Conservation (phyloP, 1,140 invertebrate species). For the Brachionus paranguensis region DNA sequence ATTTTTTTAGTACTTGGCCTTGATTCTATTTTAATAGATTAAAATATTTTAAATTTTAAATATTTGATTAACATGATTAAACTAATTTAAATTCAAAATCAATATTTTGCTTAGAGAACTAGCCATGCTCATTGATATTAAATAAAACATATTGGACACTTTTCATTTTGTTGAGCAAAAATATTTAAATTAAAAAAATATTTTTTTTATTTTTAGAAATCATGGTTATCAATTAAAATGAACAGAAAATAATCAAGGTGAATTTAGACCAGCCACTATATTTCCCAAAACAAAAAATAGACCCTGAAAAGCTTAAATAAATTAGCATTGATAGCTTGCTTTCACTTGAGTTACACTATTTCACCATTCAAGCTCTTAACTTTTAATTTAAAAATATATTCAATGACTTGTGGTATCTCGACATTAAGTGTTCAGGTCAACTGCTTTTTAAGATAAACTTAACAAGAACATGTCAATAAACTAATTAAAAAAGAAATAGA, state of each 20-base stretch:
- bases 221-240: too few species aligned
- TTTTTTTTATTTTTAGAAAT: too few species aligned
- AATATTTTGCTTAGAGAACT: neutral
- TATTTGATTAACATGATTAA: neutral
- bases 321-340: neutral
- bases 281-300: neutral
- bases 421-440: neutral
- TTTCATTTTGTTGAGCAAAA: neutral
- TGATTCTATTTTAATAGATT: neutral
- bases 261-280: neutral
- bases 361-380: neutral
- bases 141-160: neutral
- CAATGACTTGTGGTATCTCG: neutral
- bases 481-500: neutral
- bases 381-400: neutral
- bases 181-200: neutral
- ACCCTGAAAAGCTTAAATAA: neutral
- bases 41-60: neutral
- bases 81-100: neutral
- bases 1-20: neutral
- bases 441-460: neutral
- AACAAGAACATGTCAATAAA: neutral
- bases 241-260: neutral
- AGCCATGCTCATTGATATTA: neutral
- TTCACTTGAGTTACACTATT: neutral